A percentile compares a stretch with the other conserved stretches of the same genome.
Conservation (phyloP, 2,888 invertebrate species). For the Pseudeuparius sepicola region DNA sequence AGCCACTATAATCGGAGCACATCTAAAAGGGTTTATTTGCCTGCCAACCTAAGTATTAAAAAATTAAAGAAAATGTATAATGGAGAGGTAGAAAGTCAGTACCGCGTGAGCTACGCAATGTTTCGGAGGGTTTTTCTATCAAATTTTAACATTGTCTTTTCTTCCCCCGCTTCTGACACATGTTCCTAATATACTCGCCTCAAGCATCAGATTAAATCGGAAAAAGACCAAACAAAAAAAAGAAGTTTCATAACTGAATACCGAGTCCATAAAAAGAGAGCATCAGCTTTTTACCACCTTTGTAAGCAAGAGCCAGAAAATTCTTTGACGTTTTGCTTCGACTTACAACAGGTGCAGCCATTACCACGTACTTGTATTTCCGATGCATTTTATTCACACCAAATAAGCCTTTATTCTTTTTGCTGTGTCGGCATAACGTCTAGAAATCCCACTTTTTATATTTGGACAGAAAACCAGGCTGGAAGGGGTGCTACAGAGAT, state of each 20-base stretch:
- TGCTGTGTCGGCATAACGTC: conserved; percentile 16
- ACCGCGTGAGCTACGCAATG: no score
- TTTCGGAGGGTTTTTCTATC: no score
- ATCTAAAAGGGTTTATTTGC: no score
- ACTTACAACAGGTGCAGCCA: conserved; percentile 23
- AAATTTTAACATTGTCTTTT: conserved; percentile 21
- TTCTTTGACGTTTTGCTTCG: conserved; percentile 20
- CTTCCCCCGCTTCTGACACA: conserved; percentile 19
- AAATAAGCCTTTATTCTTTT: conserved; percentile 20
- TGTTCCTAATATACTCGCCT: conserved; percentile 16
- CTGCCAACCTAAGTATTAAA: no score
- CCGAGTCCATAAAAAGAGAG: conserved; percentile 18
- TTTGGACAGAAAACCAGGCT: conserved; percentile 16
- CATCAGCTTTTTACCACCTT: conserved; percentile 18
- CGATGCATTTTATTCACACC: conserved; percentile 21
- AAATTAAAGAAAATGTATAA: no score
- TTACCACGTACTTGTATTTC: conserved; percentile 20
- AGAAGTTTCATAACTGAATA: conserved; percentile 12
- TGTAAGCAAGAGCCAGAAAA: conserved; percentile 15
- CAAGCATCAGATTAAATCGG: conserved; percentile 12
- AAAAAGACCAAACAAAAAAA: conserved; percentile 12
- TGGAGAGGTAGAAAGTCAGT: no score
- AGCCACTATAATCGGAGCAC: no score
- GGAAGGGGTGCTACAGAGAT: conserved; percentile 9
- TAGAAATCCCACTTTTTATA: conserved; percentile 19